Evolutionary conservation across 2,113 vertebrate species (phyloP).

Genomic region (Haemorhous mexicanus): DNA sequence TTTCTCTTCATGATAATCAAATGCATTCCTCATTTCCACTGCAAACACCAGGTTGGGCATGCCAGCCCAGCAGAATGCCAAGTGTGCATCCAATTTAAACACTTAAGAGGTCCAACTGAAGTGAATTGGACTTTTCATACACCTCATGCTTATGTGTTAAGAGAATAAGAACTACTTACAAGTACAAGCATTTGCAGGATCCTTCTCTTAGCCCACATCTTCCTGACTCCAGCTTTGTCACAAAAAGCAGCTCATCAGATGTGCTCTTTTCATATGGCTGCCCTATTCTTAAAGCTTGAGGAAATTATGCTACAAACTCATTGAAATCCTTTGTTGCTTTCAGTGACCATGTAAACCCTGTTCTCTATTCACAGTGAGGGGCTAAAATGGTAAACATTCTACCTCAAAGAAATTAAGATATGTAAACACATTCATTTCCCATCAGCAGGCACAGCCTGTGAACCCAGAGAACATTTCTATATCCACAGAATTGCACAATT

Average conservation of each 20-base stretch:
- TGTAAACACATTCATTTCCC: slow-evolving; percentile 30
- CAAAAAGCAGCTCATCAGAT: not conserved
- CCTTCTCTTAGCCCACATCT: not conserved
- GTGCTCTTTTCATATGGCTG: not conserved
- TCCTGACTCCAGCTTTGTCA: not conserved
- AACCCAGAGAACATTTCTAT: slow-evolving; percentile 2
- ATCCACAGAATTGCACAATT: slow-evolving; percentile 19
- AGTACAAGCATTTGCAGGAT: not conserved
- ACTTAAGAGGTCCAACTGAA: not conserved
- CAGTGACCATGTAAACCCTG: not conserved
- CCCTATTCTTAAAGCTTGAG: not conserved
- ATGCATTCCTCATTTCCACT: not conserved
- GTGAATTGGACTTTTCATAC: not conserved
- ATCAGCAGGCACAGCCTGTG: slow-evolving; percentile 13
- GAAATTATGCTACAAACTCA: not conserved
- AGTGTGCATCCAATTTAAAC: not conserved
- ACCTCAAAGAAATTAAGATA: slow-evolving; percentile 30
- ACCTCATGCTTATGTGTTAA: not conserved
- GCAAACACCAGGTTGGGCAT: not conserved
- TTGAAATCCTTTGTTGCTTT: slow-evolving; percentile 15
- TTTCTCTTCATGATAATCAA: not conserved
- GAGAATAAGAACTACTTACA: not conserved
- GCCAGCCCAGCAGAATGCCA: not conserved
- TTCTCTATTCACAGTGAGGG: slow-evolving; percentile 2
- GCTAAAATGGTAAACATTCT: slow-evolving; percentile 15